Base-by-base conservation (phyloP, 2,797 vertebrate genomes). In the Remorina albescens region DNA sequence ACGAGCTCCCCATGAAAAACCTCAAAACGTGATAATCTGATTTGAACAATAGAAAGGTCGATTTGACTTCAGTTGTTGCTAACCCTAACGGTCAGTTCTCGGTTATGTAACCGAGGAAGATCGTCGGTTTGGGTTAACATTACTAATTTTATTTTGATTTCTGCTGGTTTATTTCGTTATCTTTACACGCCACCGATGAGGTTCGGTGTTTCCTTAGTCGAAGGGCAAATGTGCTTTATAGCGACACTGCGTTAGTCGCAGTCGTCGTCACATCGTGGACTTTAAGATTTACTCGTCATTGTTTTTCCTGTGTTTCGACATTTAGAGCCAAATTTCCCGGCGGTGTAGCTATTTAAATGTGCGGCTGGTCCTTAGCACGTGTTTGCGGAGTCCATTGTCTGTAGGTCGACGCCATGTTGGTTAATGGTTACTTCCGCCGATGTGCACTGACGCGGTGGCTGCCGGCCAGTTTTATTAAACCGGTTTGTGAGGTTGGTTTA, bases 321-420 rank as follows among this genome's bases (percentile, higher is more conserved):
- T 23, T 0, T 0, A 7, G 19, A 4, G 23, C 12, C 8, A 8
- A 7, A 2, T 63, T 59, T 23, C 0, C 1, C 0, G 0, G 10
- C 11, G 1, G 8, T 25, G 12, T 44, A 2, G 0, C 30, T 30
- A 21, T 67, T 63, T 75, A 73, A 4, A 18, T 21, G 19, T 2
- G 19, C 47, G 41, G 26, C 37, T 54, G 66, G 49, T 21, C 15
- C 6, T 7, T 25, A 91, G 84, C 94, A 94, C 93, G 93, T 94
- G 93, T 88, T 88, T 85, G 71, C 58, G 46, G 82, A 73, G 50
- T 87, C 89, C 91, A 93, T 94, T 94, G 92, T 93, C 88, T 88
- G 67, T 79, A 36, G 67, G 59, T 36, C 74, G 91, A 80, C 92
- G 95, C 94, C 94, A 95, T 95, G 90, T 94, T 95, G 88, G 77